Base-by-base conservation (phyloP, 2,888 invertebrate genomes). In the Anthrax anthrax region DNA sequence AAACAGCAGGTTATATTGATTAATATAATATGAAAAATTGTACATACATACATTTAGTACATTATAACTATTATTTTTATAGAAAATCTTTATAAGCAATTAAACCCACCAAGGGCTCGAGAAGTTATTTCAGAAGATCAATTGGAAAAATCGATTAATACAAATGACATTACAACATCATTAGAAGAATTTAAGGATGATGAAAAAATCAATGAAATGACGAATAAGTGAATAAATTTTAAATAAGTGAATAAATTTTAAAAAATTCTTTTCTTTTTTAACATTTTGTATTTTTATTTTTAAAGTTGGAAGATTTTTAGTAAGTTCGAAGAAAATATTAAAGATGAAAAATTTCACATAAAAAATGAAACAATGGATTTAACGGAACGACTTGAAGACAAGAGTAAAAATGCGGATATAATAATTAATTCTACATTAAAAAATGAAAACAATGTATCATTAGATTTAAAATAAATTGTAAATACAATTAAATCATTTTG, bases 261-360 rank as follows among this genome's bases (percentile, higher is more conserved):
- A 8, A n/a, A 1, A 34, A 42, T 32, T 12, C 3, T 29, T 29
- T 29, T 29, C 5, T 29, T 29, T 29, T 29, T 10, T 29, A 23
- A 12, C n/a, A 13, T 42, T 40, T 18, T 8, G 10, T 18, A 18
- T 27, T 40, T 27, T 19, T n/a, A 45, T 39, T 23, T 19, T 16
- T 17, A 18, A 18, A 37, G 37, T 37, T 27, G 46, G 46, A 3
- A 23, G 17, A 27, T 55, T 37, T 54, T 62, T 37, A 56, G 60
- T 0, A 62, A 60, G 43, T 61, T 62, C 45, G 63, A 61, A 46
- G 61, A 61, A 37, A 61, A 60, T 12, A 61, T 63, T 23, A 58
- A 59, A 37, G 58, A 60, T 4, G 66, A 66, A 49, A 59, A 65
- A 1, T 65, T 66, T 56, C 63, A 66, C 1, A 51, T 66, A 37